Evolutionary conservation across 2,797 vertebrate genomes (phyloP).

Genomic region (Salmo trutta): DNA sequence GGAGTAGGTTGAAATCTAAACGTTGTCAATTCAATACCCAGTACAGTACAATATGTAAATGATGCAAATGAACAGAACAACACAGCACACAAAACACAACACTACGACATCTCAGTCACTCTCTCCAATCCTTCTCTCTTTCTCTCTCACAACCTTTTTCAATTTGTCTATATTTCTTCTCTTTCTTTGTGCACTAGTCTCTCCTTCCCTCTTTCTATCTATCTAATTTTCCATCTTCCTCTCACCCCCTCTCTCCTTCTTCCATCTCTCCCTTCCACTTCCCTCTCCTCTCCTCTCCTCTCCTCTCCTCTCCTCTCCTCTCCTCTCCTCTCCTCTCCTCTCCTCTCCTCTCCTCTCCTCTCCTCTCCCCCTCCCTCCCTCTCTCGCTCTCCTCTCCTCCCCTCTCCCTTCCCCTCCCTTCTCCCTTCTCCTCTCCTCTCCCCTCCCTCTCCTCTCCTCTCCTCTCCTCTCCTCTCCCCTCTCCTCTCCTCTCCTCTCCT

Average conservation of each 20-base stretch:
- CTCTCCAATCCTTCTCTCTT: neutral
- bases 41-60: neutral
- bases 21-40: constrained; percentile 5
- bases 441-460: neutral
- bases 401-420: neutral
- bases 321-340: too few species aligned
- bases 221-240: too few species aligned
- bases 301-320: neutral
- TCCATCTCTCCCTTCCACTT: neutral
- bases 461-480: neutral
- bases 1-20: neutral
- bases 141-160: neutral
- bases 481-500: too few species aligned
- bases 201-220: too few species aligned
- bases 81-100: neutral
- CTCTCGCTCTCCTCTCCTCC: neutral
- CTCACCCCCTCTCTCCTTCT: neutral
- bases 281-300: neutral
- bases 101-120: neutral
- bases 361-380: neutral
- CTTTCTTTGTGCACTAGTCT: neutral
- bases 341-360: too few species aligned
- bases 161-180: neutral
- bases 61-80: neutral
- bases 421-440: neutral